Evolutionary conservation across 2,888 invertebrate genomes (phyloP), one percentile per base, ranked within the genome.

Genomic region (Lycocerus yunnanus): DNA sequence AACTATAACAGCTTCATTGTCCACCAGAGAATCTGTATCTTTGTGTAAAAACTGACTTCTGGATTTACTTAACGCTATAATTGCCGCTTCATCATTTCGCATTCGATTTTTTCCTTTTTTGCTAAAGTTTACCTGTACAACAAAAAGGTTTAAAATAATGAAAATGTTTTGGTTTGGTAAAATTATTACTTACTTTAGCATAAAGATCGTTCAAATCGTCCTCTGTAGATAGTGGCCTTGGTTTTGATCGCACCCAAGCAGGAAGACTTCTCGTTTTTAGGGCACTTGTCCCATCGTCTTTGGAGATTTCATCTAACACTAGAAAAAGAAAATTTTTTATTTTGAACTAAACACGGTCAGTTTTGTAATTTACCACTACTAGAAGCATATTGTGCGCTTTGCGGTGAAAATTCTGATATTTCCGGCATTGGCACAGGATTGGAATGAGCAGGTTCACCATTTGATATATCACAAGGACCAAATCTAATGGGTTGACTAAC

Each of bases 101-200:
- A 95, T 94, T 71, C 94, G 91, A 85, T 93, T 94, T 88, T 93
- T 93, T 83, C 93, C 90, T 84, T 94, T 94, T 86, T 93, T 94
- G 84, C 93, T 93, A 82, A 93, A 90, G 82, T 92, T 93, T 24
- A 93, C 93, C 93, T 93, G 85, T n/a, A n/a, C 43, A 86, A 86
- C 75, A 78, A 76, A 68, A 76, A 73, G 18, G 11, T 72, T 24
- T n/a, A 27, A 78, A 67, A 68, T 74, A 73, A 66, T 27, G 21
- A 71, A 43, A 16, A 24, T n/a, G 20, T 21, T n/a, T 21, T 21
- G 1, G 21, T 24, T 24, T 9, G 21, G 11, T 10, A 24, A 24
- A 24, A 24, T 4, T n/a, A 14, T 14, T 66, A 74, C 77, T 77
- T 85, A 92, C 92, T 88, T 93, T 93, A 65, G 92, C 92, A 82